Evolutionary conservation across 2,888 invertebrate species (phyloP), one percentile per base, ranked within the genome.

Genomic region (Tiphia femorata): DNA sequence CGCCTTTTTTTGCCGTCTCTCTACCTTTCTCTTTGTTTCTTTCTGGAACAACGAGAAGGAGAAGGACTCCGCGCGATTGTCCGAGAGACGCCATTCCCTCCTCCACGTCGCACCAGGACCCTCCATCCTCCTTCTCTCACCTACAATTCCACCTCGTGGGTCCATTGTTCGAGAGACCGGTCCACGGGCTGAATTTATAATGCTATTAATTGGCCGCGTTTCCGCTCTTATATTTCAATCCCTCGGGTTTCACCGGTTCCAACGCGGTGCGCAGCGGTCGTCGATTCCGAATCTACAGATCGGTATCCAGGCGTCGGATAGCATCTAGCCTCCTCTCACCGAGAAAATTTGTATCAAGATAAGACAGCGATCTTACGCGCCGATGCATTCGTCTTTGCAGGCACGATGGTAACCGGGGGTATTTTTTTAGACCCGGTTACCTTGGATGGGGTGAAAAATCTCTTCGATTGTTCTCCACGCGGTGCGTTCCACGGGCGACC

Each of bases 211-310:
- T 77, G 76, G 64, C 67, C 62, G 59, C 64, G 62, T 75, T 75
- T 79, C 76, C 76, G 76, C 74, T 73, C 73, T 75, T 75, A 71
- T 77, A 76, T 76, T 79, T 77, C 75, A 72, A 77, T 77, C 69
- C n/a, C 61, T 1, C 49, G 50, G 42, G n/a, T 41, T 33, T 59
- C 30, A 30, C 47, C 12, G 33, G n/a, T n/a, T n/a, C n/a, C n/a
- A 21, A 20, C 38, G 38, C 12, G 37, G 41, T n/a, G 21, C 23
- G 21, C 23, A 12, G 4, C 10, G 14, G 14, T 49, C 33, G 21
- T 30, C 40, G 49, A 47, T 55, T n/a, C 35, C 29, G 27, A 55
- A 58, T 54, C 49, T 29, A 38, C 40, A 29, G 52, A 41, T 62
- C 40, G 44, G 41, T 53, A 55, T 58, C 50, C 55, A 58, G 54